These are phyloP conservation scores for Gerris buenoi DNA, from an alignment of 1,140 invertebrate species.

Conservation along the genomic window DNA sequence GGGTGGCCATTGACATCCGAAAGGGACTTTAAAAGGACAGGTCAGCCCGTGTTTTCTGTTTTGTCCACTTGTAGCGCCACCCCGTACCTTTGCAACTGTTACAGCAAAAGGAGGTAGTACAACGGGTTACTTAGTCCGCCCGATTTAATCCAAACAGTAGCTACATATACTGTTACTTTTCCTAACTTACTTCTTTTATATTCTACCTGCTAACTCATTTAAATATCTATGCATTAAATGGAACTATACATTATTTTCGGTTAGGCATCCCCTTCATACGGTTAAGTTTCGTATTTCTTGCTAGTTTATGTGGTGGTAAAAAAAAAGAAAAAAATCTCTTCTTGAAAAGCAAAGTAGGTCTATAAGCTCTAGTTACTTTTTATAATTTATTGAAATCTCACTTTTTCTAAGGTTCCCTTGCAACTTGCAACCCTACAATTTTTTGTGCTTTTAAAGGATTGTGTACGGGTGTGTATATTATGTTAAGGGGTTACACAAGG, in stretches of 20 bases:
- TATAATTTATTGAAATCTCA: background rate
- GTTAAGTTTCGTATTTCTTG: background rate
- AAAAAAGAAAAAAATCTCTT: no score
- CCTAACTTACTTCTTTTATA: background rate
- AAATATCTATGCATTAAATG: background rate
- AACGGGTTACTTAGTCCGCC: background rate
- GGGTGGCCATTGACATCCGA: no score
- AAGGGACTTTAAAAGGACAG: background rate
- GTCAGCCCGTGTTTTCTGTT: background rate
- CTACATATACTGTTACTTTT: background rate
- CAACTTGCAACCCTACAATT: no score
- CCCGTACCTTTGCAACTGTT: background rate
- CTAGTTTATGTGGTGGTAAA: no score
- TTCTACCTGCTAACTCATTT: background rate
- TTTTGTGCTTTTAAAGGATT: background rate
- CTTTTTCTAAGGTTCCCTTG: no score
- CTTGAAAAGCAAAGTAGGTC: no score
- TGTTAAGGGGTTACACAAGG: background rate
- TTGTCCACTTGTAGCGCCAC: background rate
- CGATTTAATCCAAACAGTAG: background rate
- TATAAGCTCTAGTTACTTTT: background rate
- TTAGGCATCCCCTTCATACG: no score
- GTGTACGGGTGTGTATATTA: background rate
- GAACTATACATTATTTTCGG: no score
- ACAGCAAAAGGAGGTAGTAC: background rate